Evolutionary conservation across 2,113 vertebrate species (phyloP).

Genomic region (Sinocyclocheilus maitianheensis): DNA sequence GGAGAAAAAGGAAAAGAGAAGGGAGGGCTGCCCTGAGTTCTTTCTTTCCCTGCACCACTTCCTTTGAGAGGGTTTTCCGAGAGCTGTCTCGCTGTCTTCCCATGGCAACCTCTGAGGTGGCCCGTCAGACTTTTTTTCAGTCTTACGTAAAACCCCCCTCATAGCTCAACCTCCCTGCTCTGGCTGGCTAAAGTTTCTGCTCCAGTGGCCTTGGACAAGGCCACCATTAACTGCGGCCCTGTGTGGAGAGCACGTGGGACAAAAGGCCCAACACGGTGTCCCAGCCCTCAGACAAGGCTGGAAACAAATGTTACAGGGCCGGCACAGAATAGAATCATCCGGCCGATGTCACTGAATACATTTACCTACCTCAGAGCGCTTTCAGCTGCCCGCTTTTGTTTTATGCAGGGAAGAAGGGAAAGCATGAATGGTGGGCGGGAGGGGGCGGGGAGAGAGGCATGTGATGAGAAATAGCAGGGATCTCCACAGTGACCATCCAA

Average conservation of each 20-base stretch:
- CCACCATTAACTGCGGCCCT: conserved; percentile 94
- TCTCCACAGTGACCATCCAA: conserved; percentile 86
- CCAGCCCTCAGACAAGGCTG: conserved; percentile 94
- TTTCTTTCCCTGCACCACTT: conserved; percentile 48
- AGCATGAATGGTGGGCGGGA: conserved; percentile 80
- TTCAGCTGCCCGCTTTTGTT: conserved; percentile 82
- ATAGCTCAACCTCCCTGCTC: conserved; percentile 58
- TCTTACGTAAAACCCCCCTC: conserved; percentile 57
- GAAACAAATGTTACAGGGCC: conserved; percentile 95
- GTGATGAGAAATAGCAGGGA: conserved; percentile 65
- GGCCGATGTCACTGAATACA: conserved; percentile 98
- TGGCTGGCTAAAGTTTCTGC: conserved; percentile 87
- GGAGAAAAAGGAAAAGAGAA: neutral
- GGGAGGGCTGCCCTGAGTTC: conserved; percentile 28
- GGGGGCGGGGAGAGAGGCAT: conserved; percentile 63
- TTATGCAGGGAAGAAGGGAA: conserved; percentile 74
- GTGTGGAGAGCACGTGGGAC: conserved; percentile 85
- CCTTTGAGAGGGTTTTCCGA: conserved; percentile 57
- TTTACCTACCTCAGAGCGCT: conserved; percentile 97
- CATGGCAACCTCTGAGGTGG: conserved; percentile 81
- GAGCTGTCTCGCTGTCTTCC: conserved; percentile 71
- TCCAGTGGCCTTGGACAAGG: conserved; percentile 88
- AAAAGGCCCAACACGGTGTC: conserved; percentile 88
- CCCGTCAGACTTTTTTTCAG: conserved; percentile 62
- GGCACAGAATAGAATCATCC: conserved; percentile 97